A percentile compares a stretch with the other conserved stretches of the same genome.
These are phyloP conservation scores for Tetraneura akinire DNA, from an alignment of 1,140 invertebrate genomes.

Conservation along the genomic window DNA sequence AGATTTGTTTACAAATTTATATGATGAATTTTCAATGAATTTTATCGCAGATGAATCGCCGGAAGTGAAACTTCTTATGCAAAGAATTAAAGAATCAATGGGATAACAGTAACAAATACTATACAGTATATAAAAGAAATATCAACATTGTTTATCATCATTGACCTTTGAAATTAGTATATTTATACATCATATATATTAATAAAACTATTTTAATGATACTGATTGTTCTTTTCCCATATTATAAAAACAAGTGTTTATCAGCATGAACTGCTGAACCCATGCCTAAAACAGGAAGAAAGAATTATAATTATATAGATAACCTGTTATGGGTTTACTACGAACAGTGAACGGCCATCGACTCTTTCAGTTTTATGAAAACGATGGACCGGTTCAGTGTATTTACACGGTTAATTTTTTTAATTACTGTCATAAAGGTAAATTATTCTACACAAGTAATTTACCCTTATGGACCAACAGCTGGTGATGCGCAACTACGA, in stretches of 20 bases:
- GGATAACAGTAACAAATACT: neutral
- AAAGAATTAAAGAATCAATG: constrained; percentile 44
- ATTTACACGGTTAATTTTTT: neutral
- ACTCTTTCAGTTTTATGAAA: neutral
- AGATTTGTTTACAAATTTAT: constrained; percentile 22
- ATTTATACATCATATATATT: neutral
- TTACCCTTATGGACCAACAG: constrained; percentile 54
- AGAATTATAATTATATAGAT: constrained; percentile 1
- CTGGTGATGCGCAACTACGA: constrained; percentile 51
- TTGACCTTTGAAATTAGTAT: constrained; percentile 26
- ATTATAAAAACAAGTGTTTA: constrained; percentile 10
- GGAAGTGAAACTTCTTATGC: constrained; percentile 46
- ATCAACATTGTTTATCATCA: constrained; percentile 18
- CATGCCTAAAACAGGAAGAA: neutral
- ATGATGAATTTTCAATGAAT: constrained; percentile 41
- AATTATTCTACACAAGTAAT: constrained; percentile 33
- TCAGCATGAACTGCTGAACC: constrained; percentile 27
- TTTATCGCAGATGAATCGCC: constrained; percentile 43
- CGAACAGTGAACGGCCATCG: neutral
- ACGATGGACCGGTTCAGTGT: constrained; percentile 39
- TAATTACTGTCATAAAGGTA: constrained; percentile 4
- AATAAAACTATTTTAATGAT: constrained; percentile 33
- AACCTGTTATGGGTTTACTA: neutral
- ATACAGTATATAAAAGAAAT: neutral
- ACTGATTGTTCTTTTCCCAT: constrained; percentile 3